Evolutionary conservation across 2,113 vertebrate species (phyloP), one percentile per base, ranked within the genome.

Genomic region (Podilymbus podiceps): DNA sequence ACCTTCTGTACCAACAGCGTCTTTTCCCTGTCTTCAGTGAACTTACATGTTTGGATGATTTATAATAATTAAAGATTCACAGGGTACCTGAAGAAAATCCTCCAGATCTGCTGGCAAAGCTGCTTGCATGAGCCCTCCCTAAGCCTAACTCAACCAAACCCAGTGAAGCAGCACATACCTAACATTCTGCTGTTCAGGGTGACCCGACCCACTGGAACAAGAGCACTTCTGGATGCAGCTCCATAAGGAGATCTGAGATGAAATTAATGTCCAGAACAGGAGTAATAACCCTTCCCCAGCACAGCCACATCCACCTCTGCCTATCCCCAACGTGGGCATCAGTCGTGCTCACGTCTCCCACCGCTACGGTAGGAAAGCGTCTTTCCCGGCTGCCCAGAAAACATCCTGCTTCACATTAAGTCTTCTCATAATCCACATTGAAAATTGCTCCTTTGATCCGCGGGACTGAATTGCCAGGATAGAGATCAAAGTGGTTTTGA

Each of bases 301-400:
- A 55, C 23, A 24, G 44, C 14, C 64, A 53, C 47, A 71, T 66
- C 46, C 66, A 53, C 23, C 42, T 40, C 31, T 35, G 52, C 44
- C 68, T 30, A 11, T 6, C 9, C 6, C 42, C 47, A 72, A 15
- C 13, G 8, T 3, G 9, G 46, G 16, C 77, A 75, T 35, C 40
- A 12, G 5, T 2, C 1, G 2, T 13, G 15, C 50, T 24, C 79
- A 1, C 0, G 2, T 30, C 19, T 15, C 42, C 58, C 56, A 71
- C 19, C 0, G 0, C 27, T 0, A 4, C 0, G 3, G 35, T 12
- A 40, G 66, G 49, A 62, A 53, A 44, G 12, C 7, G 63, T 28
- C 42, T 24, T 44, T 73, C 17, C 18, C 3, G n/a, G 31, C 31
- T 47, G 44, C 56, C 63, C 56, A 44, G 44, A 68, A 74, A 75